Percentiles rank a stretch among this genome's conserved stretches.
These are phyloP conservation scores for Anorthoa munda DNA, from an alignment of 2,888 invertebrate species.

Conservation along the genomic window DNA sequence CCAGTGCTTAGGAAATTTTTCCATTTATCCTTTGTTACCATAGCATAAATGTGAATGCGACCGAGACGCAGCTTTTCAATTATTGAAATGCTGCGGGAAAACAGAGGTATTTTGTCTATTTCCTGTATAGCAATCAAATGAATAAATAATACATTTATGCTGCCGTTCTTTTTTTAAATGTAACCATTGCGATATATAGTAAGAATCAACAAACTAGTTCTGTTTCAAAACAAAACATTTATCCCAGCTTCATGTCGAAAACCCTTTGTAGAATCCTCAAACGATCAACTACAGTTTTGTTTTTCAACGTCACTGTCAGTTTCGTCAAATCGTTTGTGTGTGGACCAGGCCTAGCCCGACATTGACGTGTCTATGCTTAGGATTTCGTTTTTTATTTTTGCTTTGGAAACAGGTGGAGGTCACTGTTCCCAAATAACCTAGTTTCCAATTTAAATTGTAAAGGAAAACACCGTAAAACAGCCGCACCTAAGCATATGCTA, in stretches of 20 bases:
- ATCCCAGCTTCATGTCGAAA: slow-evolving; percentile 7
- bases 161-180: not conserved
- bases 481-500: slow-evolving; percentile 41
- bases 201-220: not conserved
- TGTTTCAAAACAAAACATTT: not conserved
- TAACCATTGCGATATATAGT: not conserved
- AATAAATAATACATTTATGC: not conserved
- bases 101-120: slow-evolving; percentile 46
- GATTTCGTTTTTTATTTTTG: not conserved
- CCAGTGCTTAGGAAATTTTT: slow-evolving; percentile 60
- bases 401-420: not conserved
- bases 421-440: not conserved
- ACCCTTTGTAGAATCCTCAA: slow-evolving; percentile 14
- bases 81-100: slow-evolving; percentile 48
- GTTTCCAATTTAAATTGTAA: slow-evolving; percentile 17
- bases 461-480: slow-evolving; percentile 31
- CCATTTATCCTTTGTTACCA: slow-evolving; percentile 63
- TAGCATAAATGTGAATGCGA: slow-evolving; percentile 60
- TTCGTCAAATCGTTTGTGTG: slow-evolving; percentile 7
- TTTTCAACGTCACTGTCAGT: slow-evolving; percentile 17
- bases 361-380: not conserved
- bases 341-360: not conserved
- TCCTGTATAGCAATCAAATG: slow-evolving; percentile 12
- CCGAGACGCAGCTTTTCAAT: slow-evolving; percentile 53
- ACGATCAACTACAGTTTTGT: not conserved